phyloP scores from a whole-genome alignment of 2,113 vertebrate species.

The Grallaria varia region DNA sequence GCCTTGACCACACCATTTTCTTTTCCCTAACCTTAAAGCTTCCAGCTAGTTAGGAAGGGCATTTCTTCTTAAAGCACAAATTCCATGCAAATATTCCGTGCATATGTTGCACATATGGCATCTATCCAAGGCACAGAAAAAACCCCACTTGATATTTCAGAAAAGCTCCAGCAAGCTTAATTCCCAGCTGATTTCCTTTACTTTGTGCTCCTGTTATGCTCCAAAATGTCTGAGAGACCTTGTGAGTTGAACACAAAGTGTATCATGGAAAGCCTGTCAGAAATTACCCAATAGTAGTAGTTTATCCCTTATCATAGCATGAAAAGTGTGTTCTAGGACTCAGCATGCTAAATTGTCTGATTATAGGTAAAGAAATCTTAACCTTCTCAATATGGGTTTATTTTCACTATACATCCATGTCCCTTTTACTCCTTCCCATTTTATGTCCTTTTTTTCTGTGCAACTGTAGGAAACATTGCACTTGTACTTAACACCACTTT shows the following conservation, averaged over 20 bases:
- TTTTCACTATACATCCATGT: not conserved
- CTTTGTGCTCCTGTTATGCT: not conserved
- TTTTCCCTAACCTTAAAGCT: not conserved
- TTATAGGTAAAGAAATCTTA: not conserved
- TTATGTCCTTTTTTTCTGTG: not conserved
- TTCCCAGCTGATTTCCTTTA: slow-evolving; percentile 18
- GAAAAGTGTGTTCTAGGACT: not conserved
- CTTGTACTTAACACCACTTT: not conserved
- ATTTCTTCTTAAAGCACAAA: not conserved
- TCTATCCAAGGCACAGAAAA: not conserved
- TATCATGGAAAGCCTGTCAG: not conserved
- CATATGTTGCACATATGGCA: not conserved
- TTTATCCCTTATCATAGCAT: not conserved
- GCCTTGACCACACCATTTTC: not conserved
- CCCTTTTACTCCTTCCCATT: not conserved
- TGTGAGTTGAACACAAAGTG: not conserved
- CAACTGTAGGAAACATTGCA: not conserved
- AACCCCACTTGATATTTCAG: not conserved
- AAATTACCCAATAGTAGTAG: not conserved
- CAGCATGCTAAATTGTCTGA: not conserved
- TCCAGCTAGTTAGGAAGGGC: not conserved
- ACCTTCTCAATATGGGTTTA: not conserved
- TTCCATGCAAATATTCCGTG: slow-evolving; percentile 19
- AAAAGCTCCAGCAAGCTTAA: not conserved
- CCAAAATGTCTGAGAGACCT: not conserved